These are phyloP conservation scores for Aeoliscus strigatus DNA, from an alignment of 2,797 vertebrate species.

Conservation along the genomic window DNA sequence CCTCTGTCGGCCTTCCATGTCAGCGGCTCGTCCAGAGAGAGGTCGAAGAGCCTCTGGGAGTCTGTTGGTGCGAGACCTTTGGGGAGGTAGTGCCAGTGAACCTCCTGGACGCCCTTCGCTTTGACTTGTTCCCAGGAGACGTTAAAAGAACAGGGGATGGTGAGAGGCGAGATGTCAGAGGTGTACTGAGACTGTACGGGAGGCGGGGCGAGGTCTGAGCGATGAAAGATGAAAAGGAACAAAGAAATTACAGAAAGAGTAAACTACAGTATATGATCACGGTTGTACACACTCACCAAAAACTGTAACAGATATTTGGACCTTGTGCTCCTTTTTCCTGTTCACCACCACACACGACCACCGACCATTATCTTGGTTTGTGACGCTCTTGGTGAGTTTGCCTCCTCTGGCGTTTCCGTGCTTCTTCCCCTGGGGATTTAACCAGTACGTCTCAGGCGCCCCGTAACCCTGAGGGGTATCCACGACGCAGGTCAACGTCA, in stretches of 20 bases:
- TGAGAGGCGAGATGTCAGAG: constrained; percentile 1
- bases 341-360: constrained; percentile 55
- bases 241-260: not conserved
- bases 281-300: constrained; percentile 56
- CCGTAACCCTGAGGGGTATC: rapidly evolving
- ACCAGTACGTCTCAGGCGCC: constrained; percentile 14
- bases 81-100: constrained; percentile 58
- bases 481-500: constrained; percentile 34
- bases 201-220: constrained; percentile 50
- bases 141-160: constrained; percentile 40
- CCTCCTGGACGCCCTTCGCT: constrained; percentile 2
- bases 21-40: not conserved
- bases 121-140: constrained; percentile 41
- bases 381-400: rapidly evolving
- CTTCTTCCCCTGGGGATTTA: constrained; percentile 2
- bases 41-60: constrained; percentile 15
- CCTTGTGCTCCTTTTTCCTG: rapidly evolving
- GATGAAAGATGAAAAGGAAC: not conserved
- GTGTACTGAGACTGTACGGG: constrained; percentile 30
- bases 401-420: rapidly evolving
- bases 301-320: constrained; percentile 28
- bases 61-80: rapidly evolving
- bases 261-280: not conserved
- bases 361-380: constrained; percentile 22
- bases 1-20: rapidly evolving